These are phyloP conservation scores for Eptesicus fuscus DNA, from an alignment of 2,113 vertebrate genomes.

Conservation along the genomic window DNA sequence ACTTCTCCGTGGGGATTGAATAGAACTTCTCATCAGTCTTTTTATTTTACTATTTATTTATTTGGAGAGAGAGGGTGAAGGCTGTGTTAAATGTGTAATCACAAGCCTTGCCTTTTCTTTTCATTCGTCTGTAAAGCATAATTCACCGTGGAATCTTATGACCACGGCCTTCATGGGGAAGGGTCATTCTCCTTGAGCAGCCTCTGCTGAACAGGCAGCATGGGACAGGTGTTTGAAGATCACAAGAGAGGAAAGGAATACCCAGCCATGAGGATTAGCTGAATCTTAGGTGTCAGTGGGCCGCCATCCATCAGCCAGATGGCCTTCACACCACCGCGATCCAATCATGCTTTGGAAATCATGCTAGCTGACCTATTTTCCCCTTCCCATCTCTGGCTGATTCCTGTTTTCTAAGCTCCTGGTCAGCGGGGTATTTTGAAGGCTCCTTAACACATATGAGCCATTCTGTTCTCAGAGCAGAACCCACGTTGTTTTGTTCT, in stretches of 20 bases:
- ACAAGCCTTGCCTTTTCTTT: not conserved
- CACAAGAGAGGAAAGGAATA: not conserved
- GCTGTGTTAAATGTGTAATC: not conserved
- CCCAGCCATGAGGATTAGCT: not conserved
- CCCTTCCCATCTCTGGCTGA: not conserved
- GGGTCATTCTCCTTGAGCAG: not conserved
- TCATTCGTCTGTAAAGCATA: not conserved
- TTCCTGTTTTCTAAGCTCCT: not conserved
- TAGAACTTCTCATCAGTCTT: not conserved
- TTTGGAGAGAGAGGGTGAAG: not conserved
- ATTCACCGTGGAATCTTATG: not conserved
- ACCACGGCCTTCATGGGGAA: not conserved
- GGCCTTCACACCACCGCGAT: not conserved
- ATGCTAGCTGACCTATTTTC: conserved; percentile 31
- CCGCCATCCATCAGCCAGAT: conserved; percentile 18
- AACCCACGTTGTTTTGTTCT: not conserved
- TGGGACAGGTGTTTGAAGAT: conserved; percentile 20
- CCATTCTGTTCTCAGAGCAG: not conserved
- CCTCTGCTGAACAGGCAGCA: not conserved
- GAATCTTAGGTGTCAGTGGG: not conserved
- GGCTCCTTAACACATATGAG: not conserved
- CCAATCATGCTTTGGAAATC: not conserved
- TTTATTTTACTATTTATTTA: not conserved
- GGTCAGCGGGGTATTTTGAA: not conserved
- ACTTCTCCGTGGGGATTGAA: not conserved